Evolutionary conservation across 2,797 vertebrate genomes (phyloP), one percentile per base, ranked within the genome.

Genomic region (Pristis pectinata): DNA sequence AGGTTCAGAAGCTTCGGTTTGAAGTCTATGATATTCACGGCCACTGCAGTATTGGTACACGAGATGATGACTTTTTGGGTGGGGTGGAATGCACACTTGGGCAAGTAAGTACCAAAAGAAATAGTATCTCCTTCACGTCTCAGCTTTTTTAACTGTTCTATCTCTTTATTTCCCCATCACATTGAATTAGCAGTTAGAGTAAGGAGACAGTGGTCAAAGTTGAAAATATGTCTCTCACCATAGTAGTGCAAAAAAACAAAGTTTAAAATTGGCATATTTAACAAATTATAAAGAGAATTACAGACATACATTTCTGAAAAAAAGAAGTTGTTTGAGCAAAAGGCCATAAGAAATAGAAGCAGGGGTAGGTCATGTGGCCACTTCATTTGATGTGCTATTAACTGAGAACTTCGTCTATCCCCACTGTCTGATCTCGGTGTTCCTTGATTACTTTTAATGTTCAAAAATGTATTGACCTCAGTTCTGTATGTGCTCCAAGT

Each of bases 1-100:
- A 99, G 96, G 98, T 98, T 24, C 99, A 99, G 97, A 99, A 98
- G 96, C 97, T 99, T 95, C 98, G 98, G 0, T 99, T 99, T 0
- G 98, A 99, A 95, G 99, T 98, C 61, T 99, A 98, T 0, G 98
- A 99, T 97, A 98, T 98, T 94, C 98, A 98, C 0, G 98, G 99
- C 77, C 98, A 98, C 13, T 96, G 98, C 15, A 97, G 98, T 83
- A 97, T 98, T 0, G 97, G 98, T 94, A 97, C 98, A 0, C 98
- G 98, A 0, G 99, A 99, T 0, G 98, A 99, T 0, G 98, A 99
- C 96, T 99, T 99, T 96, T 96, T 99, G 95, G 99, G 99, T 2
- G 98, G 98, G 56, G 97, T 98, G 96, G 99, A 99, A 96, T 98
- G 98, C 95, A 99, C 99, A 0, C 97, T 99, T 94, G 99, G 99